Evolutionary conservation across 2,113 vertebrate genomes (phyloP).

Genomic region (Anarhynchus alexandrinus): DNA sequence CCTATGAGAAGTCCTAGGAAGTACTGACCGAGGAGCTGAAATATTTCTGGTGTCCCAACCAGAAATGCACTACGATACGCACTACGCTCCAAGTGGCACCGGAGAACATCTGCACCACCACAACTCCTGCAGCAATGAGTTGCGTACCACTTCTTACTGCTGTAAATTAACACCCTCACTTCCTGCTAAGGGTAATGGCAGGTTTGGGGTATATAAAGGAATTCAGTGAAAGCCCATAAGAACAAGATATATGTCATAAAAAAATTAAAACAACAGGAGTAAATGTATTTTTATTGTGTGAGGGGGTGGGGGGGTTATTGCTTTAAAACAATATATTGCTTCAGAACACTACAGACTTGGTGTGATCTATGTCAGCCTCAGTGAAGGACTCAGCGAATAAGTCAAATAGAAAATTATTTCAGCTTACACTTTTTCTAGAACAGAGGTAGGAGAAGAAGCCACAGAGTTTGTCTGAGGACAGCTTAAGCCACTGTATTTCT

Average conservation of each 20-base stretch:
- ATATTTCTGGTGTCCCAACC: not conserved
- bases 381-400: not conserved
- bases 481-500: not conserved
- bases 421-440: not conserved
- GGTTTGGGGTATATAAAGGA: not conserved
- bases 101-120: not conserved
- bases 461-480: not conserved
- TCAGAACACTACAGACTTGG: not conserved
- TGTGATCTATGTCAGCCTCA: not conserved
- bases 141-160: fast-evolving
- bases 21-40: not conserved
- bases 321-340: not conserved
- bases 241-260: not conserved
- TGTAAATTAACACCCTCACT: not conserved
- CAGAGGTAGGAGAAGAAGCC: not conserved
- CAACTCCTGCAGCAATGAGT: not conserved
- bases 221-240: not conserved
- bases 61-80: not conserved
- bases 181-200: not conserved
- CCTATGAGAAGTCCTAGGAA: not conserved
- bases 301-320: fast-evolving
- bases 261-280: not conserved
- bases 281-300: not conserved
- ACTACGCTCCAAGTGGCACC: not conserved
- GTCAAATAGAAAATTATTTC: not conserved